phyloP scores from a whole-genome alignment of 1,140 invertebrate genomes.

The Zaprionus tsacasi region DNA sequence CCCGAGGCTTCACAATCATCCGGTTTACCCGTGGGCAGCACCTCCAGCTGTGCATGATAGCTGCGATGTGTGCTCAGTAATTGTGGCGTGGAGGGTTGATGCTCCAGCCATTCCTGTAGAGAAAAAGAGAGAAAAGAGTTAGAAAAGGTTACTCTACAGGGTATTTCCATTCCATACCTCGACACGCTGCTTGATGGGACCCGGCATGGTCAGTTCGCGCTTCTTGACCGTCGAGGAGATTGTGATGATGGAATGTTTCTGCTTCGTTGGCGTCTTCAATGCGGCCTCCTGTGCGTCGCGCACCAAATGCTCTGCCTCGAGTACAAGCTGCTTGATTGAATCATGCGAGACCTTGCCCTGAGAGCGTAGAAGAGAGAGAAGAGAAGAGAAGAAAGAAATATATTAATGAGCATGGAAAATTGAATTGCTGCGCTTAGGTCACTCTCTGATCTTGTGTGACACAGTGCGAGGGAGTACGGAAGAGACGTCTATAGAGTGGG shows the following conservation, averaged over 20 bases:
- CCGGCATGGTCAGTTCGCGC: conserved; percentile 74
- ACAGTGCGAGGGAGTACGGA: neutral
- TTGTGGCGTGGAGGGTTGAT: conserved; percentile 70
- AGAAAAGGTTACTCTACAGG: neutral
- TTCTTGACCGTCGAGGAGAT: conserved; percentile 83
- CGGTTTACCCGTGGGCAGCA: conserved; percentile 38
- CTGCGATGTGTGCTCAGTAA: conserved; percentile 41
- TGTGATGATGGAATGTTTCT: conserved; percentile 82
- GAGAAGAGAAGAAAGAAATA: conserved; percentile 13
- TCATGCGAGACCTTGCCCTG: conserved; percentile 83
- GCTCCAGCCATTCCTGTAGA: conserved; percentile 79
- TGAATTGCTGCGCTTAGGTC: conserved; percentile 29
- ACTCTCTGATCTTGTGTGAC: conserved; percentile 27
- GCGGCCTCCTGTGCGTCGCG: conserved; percentile 78
- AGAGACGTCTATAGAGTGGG: neutral
- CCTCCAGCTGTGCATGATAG: conserved; percentile 44
- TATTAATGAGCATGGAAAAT: conserved; percentile 72
- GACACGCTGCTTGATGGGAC: conserved; percentile 79
- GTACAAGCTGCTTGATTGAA: conserved; percentile 84
- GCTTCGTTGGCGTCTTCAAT: conserved; percentile 82
- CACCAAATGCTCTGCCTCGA: conserved; percentile 84
- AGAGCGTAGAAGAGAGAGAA: conserved; percentile 1
- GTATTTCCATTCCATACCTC: conserved; percentile 54
- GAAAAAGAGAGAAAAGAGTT: neutral
- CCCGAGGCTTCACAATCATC: conserved; percentile 93